Evolutionary conservation across 2,113 vertebrate species (phyloP).

Genomic region (Entomyzon cyanotis): DNA sequence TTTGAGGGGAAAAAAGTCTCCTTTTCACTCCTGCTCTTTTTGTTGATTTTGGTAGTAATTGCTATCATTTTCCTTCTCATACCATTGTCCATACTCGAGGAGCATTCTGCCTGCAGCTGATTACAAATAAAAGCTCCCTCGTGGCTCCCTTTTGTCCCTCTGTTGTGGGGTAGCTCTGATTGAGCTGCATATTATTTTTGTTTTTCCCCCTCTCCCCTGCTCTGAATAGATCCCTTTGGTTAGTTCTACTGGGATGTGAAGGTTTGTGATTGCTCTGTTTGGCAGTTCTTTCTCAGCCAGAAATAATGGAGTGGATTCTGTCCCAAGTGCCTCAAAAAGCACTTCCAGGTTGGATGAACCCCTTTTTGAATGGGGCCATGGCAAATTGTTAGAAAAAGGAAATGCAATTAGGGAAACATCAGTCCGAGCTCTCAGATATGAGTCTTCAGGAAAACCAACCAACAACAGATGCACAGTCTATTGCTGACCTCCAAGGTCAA

Average conservation of each 20-base stretch:
- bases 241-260: neutral
- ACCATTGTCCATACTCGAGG: fast-evolving
- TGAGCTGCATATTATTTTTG: neutral
- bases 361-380: neutral
- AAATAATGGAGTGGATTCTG: neutral
- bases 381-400: neutral
- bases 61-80: neutral
- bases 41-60: neutral
- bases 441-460: constrained; percentile 18
- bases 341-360: neutral
- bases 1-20: neutral
- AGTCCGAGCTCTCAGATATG: neutral
- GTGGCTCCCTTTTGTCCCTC: neutral
- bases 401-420: neutral
- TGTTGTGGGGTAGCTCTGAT: neutral
- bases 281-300: neutral
- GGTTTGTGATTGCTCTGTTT: neutral
- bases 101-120: neutral
- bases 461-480: neutral
- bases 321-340: neutral
- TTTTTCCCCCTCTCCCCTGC: fast-evolving
- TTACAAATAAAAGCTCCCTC: neutral
- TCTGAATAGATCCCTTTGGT: neutral
- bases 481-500: constrained; percentile 22
- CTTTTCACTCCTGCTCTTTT: neutral